Base-by-base conservation (phyloP, 2,888 invertebrate genomes). In the Epirrhoe tristata region DNA sequence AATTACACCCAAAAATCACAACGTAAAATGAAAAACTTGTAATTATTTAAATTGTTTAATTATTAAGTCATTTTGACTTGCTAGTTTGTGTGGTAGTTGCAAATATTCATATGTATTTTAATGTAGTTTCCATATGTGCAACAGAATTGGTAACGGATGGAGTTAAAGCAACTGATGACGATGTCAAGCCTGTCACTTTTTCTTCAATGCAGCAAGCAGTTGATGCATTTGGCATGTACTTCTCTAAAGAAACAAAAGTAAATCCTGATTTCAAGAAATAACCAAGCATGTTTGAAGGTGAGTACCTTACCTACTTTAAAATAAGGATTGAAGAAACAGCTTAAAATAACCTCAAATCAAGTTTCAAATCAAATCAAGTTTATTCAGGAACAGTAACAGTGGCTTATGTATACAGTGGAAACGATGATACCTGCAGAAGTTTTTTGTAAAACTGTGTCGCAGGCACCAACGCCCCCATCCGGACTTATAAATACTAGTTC, bases 141-240 rank as follows among this genome's bases (percentile, higher is more conserved):
- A 59, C 79, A 90, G 89, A 81, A 77, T 70, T 78, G 77, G 62
- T 48, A 81, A 6, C 78, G 75, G 66, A 81, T 70, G 76, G 79
- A 61, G 66, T 72, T 24, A 70, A 76, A 67, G 70, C 79, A 53
- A 63, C 69, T 53, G 80, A 81, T 46, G 83, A 86, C 66, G 78
- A 81, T 24, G 80, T 90, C 67, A 76, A 84, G 70, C 79, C 81
- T 56, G 74, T 85, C 0, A 84, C 77, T 70, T 92, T 93, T 74
- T 83, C 78, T 50, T 79, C 77, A 60, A 58, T 91, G 60, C 82
- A 87, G 72, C 88, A 91, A 74, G 92, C 88, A 10, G 74, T 89
- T 52, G 87, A 72, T 56, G 55, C 64, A 46, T 70, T 74, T 31
- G 61, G 64, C 24, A 12, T 39, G 14, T 71, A 72, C 39, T 74